These are phyloP conservation scores for Elysia crispata DNA, from an alignment of 2,888 invertebrate species.

Conservation along the genomic window DNA sequence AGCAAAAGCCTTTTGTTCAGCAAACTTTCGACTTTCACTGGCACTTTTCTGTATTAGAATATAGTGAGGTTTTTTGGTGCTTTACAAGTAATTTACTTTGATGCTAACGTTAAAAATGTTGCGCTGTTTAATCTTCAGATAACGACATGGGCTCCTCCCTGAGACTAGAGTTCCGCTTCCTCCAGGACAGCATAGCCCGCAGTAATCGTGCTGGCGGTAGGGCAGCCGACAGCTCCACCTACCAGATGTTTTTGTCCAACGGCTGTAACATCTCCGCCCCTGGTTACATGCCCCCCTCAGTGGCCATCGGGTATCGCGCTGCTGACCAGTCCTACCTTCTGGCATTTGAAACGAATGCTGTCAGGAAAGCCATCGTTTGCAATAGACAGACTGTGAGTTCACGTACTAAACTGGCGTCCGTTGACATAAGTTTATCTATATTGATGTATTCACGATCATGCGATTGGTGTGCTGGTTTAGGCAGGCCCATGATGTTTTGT, in stretches of 20 bases:
- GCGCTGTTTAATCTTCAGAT: no score
- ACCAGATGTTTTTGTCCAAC: constrained; percentile 59
- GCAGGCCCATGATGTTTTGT: no score
- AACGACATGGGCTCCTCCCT: constrained; percentile 57
- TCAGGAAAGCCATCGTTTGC: constrained; percentile 56
- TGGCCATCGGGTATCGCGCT: constrained; percentile 57
- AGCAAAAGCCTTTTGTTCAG: no score
- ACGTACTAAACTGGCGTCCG: no score
- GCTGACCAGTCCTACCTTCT: constrained; percentile 55
- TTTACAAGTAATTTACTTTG: no score
- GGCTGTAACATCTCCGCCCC: constrained; percentile 57
- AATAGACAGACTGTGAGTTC: constrained; percentile 52
- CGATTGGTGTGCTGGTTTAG: no score
- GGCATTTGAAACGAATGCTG: constrained; percentile 55
- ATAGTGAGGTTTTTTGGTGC: no score
- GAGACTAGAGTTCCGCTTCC: constrained; percentile 55
- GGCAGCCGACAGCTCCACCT: constrained; percentile 50
- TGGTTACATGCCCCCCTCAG: constrained; percentile 56
- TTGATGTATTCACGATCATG: no score
- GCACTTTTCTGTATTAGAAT: no score
- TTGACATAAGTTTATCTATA: no score
- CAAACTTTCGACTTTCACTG: no score
- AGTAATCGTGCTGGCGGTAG: constrained; percentile 49
- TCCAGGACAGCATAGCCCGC: neutral
- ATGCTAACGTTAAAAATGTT: no score